Percentiles rank a stretch among this genome's conserved stretches.
Evolutionary conservation across 2,113 vertebrate genomes (phyloP).

Genomic region (Pangasianodon gigas): DNA sequence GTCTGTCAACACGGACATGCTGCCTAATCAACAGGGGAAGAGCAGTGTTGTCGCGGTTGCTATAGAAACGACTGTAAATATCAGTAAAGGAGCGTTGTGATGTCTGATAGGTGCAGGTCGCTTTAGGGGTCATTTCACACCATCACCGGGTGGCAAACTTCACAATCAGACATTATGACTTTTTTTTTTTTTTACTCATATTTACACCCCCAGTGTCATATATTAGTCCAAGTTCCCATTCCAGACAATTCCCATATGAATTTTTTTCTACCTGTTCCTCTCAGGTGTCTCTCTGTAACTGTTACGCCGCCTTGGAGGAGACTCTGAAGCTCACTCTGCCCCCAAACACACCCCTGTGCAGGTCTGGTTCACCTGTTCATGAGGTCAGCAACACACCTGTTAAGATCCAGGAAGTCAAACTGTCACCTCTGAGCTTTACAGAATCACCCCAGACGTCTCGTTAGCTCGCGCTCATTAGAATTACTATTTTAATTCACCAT

Average conservation of each 20-base stretch:
- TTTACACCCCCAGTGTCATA: not conserved
- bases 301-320: slow-evolving; percentile 79
- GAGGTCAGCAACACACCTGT: slow-evolving; percentile 55
- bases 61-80: not conserved
- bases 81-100: not conserved
- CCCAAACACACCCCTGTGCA: slow-evolving; percentile 36
- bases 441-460: slow-evolving; percentile 37
- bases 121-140: not conserved
- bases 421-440: slow-evolving; percentile 39
- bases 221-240: not conserved
- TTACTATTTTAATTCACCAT: not conserved
- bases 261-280: not conserved
- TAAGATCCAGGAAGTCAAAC: slow-evolving; percentile 54
- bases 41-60: not conserved
- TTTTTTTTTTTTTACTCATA: no score
- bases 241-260: not conserved
- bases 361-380: slow-evolving; percentile 37
- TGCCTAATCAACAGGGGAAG: no score
- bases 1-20: not conserved
- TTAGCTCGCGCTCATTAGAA: not conserved
- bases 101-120: not conserved
- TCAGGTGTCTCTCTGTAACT: slow-evolving; percentile 82
- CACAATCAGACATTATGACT: no score
- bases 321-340: slow-evolving; percentile 77
- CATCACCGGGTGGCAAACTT: not conserved